Base-by-base conservation (phyloP, 2,888 invertebrate species). In the Rhyacophila evoluta region DNA sequence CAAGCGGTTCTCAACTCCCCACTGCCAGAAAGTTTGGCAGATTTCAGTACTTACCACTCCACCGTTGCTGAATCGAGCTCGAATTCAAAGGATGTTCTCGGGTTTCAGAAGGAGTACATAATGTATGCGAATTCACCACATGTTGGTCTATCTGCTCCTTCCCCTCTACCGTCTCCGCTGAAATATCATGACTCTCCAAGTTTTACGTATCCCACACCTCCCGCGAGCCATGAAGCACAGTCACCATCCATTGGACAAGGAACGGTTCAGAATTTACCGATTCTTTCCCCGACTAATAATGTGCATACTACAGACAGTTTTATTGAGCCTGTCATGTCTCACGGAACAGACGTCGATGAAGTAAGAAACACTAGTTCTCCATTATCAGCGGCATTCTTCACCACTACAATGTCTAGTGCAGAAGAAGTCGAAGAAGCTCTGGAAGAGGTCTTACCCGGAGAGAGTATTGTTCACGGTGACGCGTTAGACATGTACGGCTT, bases 361-460 rank as follows among this genome's bases (percentile, higher is more conserved):
- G 92, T 92, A 1, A 93, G 94, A 11, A 93, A 95, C 80, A 93
- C 94, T 0, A 95, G 95, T 5, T 95, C 95, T 1, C 95, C 95
- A 1, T 87, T 95, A 11, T 95, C 95, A 8, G 95, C 95, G 76
- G 95, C 95, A 3, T 96, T 95, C 86, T 96, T 95, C 85, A 95
- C 95, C 69, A 92, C 93, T 39, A 94, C 95, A 11, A 95, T 96
- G 92, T 95, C 95, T 1, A 95, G 95, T 83, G 95, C 95, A 72
- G 95, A 95, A 84, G 95, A 95, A 83, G 95, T 96, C 0, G 96
- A 96, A 86, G 95, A 95, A 86, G 95, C 95, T 0, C 86, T 96
- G 75, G 95, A 94, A 85, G 95, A 96, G 87, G 95, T 96, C 0
- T 87, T 96, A 74, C 95, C 96, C 2, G 95, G 94, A 83, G 95